A percentile compares a stretch with the other conserved stretches of the same genome.
Evolutionary conservation across 2,888 invertebrate species (phyloP).

Genomic region (Parascotia fuliginaria): DNA sequence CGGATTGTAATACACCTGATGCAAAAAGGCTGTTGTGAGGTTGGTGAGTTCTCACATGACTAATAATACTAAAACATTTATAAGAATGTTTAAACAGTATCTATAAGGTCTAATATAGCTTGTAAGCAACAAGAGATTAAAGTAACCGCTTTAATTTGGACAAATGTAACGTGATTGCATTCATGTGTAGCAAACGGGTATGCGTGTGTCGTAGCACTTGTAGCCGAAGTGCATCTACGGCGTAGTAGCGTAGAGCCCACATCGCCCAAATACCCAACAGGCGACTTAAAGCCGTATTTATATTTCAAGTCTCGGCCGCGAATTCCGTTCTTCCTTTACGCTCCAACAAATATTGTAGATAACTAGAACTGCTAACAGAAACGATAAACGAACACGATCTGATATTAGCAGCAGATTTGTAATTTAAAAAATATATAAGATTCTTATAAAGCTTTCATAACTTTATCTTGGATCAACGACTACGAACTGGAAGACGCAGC

Average conservation of each 20-base stretch:
- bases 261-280: slow-evolving; percentile 55
- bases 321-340: slow-evolving; percentile 20
- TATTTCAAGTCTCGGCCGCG: slow-evolving; percentile 34
- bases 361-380: not conserved
- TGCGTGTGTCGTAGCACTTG: slow-evolving; percentile 34
- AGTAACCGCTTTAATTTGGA: slow-evolving; percentile 22
- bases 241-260: slow-evolving; percentile 37
- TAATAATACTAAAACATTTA: too few species aligned
- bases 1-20: too few species aligned
- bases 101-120: too few species aligned
- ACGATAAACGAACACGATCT: too few species aligned
- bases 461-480: too few species aligned
- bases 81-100: too few species aligned
- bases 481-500: too few species aligned
- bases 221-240: slow-evolving; percentile 32
- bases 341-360: slow-evolving; percentile 3
- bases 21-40: too few species aligned
- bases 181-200: slow-evolving; percentile 39
- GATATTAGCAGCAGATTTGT: too few species aligned
- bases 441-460: too few species aligned
- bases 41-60: too few species aligned
- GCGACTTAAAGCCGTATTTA: slow-evolving; percentile 61
- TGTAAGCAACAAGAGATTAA: slow-evolving; percentile 2
- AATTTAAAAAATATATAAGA: not conserved
- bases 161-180: slow-evolving; percentile 45